Conservation (phyloP, 2,797 vertebrate species). For the Amblyopsis hoosieri region DNA sequence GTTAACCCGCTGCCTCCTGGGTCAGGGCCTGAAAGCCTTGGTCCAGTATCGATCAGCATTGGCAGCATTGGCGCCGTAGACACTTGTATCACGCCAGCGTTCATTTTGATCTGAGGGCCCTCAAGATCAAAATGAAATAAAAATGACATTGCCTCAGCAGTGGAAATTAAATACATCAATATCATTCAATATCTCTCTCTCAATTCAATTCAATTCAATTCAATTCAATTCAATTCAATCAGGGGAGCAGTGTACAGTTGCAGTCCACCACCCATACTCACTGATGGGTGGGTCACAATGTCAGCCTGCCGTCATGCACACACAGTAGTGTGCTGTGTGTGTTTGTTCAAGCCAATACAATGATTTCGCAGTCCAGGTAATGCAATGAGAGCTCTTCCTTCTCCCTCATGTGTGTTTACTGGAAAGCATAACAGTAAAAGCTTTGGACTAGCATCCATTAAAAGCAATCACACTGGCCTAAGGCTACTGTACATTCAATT, state of each 20-base stretch:
- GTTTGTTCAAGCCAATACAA: slow-evolving; percentile 35
- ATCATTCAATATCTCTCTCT: slow-evolving; percentile 8
- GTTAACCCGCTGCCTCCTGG: slow-evolving; percentile 26
- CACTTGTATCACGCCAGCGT: neutral
- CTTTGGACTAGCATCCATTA: slow-evolving; percentile 50
- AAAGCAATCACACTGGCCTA: slow-evolving; percentile 46
- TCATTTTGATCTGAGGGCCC: neutral
- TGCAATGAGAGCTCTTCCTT: slow-evolving; percentile 55
- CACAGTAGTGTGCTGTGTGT: slow-evolving; percentile 20
- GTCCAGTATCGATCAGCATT: slow-evolving; percentile 1
- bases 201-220: too few relatives aligned
- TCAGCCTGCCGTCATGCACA: slow-evolving; percentile 5
- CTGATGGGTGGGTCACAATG: slow-evolving; percentile 4
- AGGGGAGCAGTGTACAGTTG: slow-evolving; percentile 50
- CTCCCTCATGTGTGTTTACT: slow-evolving; percentile 59
- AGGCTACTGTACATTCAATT: slow-evolving; percentile 40
- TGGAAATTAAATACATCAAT: too few relatives aligned
- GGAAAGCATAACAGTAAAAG: slow-evolving; percentile 59
- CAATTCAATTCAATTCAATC: slow-evolving; percentile 4
- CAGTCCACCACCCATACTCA: slow-evolving; percentile 19
- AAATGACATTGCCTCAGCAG: too few relatives aligned
- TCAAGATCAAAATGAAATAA: neutral
- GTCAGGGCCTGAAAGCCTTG: slow-evolving; percentile 41
- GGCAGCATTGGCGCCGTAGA: neutral
- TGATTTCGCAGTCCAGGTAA: slow-evolving; percentile 37